Evolutionary conservation across 2,888 invertebrate genomes (phyloP).

Genomic region (Brachypalpus laphriformis): DNA sequence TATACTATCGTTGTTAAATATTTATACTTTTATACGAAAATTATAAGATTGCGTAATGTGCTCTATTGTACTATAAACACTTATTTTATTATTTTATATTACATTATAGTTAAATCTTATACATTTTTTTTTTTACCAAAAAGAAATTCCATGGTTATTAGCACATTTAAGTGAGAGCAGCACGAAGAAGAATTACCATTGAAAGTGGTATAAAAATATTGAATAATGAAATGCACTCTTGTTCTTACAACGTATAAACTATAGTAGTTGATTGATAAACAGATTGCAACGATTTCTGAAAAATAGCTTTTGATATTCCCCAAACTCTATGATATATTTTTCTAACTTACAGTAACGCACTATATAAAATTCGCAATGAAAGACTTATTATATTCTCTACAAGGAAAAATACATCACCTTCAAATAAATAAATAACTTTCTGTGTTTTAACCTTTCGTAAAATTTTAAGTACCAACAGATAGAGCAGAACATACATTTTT

Average conservation of each 20-base stretch:
- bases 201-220: neutral
- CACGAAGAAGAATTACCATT: neutral
- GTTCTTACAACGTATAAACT: neutral
- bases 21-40: slow-evolving; percentile 36
- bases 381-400: neutral
- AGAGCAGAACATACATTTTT: neutral
- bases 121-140: neutral
- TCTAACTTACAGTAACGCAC: neutral
- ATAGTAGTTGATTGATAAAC: neutral
- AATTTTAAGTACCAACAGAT: too few species aligned
- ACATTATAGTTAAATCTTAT: slow-evolving; percentile 1
- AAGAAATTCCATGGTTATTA: neutral
- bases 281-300: neutral
- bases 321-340: neutral
- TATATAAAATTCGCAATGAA: neutral
- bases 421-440: neutral
- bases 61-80: slow-evolving; percentile 23
- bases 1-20: slow-evolving; percentile 53
- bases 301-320: slow-evolving; percentile 1
- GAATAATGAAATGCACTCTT: neutral
- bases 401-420: neutral
- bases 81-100: slow-evolving; percentile 24
- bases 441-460: neutral
- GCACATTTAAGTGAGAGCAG: neutral
- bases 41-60: slow-evolving; percentile 32